These are phyloP conservation scores for Drosophila prostipennis DNA, from an alignment of 2,888 invertebrate genomes.

Conservation along the genomic window DNA sequence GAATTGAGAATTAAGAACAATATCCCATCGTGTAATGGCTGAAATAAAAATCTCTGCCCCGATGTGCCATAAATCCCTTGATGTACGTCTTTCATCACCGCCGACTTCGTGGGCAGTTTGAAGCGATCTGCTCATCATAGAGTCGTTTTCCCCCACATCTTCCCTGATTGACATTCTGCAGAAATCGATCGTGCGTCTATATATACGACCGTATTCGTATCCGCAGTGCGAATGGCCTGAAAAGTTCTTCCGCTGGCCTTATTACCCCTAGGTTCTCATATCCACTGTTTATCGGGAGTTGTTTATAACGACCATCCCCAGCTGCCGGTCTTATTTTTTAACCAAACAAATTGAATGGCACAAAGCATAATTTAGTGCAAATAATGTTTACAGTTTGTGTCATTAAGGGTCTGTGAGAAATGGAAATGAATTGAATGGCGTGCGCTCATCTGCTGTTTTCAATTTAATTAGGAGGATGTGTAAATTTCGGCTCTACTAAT, in stretches of 20 bases:
- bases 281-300: conserved; percentile 24
- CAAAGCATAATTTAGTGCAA: conserved; percentile 46
- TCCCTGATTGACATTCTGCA: conserved; percentile 69
- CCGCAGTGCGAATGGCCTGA: conserved; percentile 6
- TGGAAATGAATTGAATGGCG: conserved; percentile 7
- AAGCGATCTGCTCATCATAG: conserved; percentile 16
- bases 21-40: conserved; percentile 4
- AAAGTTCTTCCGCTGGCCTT: conserved; percentile 14
- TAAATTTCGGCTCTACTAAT: background rate
- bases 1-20: conserved; percentile 8
- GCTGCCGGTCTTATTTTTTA: conserved; percentile 17
- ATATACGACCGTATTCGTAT: background rate
- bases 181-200: conserved; percentile 33
- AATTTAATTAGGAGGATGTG: conserved; percentile 1
- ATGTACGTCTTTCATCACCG: conserved; percentile 41
- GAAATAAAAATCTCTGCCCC: conserved; percentile 23
- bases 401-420: conserved; percentile 19
- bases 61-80: conserved; percentile 28
- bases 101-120: conserved; percentile 19
- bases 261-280: conserved; percentile 2
- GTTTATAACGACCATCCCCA: conserved; percentile 24
- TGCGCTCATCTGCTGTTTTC: conserved; percentile 29
- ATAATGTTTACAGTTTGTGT: conserved; percentile 35
- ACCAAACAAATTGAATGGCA: conserved; percentile 24
- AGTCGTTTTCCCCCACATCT: conserved; percentile 24